Base-by-base conservation (phyloP, 2,113 vertebrate genomes). In the Prionailurus bengalensis region DNA sequence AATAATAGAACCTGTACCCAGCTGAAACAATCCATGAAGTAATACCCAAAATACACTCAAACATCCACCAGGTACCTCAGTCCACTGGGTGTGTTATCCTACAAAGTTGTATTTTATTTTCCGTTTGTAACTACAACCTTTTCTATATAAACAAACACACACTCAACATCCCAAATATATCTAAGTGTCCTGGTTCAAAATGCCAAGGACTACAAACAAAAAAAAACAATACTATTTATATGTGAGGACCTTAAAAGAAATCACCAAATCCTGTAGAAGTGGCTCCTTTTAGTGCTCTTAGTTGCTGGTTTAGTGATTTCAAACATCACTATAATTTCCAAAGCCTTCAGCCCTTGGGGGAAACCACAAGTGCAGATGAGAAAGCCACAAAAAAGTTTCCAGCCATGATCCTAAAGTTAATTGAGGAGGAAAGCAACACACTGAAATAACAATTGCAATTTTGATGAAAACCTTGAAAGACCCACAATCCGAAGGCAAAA, bases 111-210 rank as follows among this genome's bases (percentile, higher is more conserved):
- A 55, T 68, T 83, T 68, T 89, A 84, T 51, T 45, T 45, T 12
- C 21, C 3, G 5, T 53, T 84, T 90, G 48, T 42, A 76, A 42
- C 42, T 51, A 8, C 9, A 33, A 89, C 53, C 9, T 82, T 82
- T 88, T 53, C 39, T 89, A 19, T 63, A 14, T 82, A 89, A 95
- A 65, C 39, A 51, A 71, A 73, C 27, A 94, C 11, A 88, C 65
- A 31, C 25, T 81, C 53, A 74, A 95, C n/a, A 83, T 94, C 39
- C 85, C 53, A 94, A 81, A 63, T 33, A 73, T 63, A 39, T 82
- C 42, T 73, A 21, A 89, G 58, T 55, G 15, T 48, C 33, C 76
- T 73, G 39, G 53, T 61, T 89, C 68, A 89, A 89, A 83, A 74
- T 53, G n/a, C 55, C 48, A 87, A 74, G 42, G 31, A n/a, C n/a